A percentile compares a stretch with the other conserved stretches of the same genome.
These are phyloP conservation scores for Brachypalpus laphriformis DNA, from an alignment of 2,888 invertebrate genomes.

Conservation along the genomic window DNA sequence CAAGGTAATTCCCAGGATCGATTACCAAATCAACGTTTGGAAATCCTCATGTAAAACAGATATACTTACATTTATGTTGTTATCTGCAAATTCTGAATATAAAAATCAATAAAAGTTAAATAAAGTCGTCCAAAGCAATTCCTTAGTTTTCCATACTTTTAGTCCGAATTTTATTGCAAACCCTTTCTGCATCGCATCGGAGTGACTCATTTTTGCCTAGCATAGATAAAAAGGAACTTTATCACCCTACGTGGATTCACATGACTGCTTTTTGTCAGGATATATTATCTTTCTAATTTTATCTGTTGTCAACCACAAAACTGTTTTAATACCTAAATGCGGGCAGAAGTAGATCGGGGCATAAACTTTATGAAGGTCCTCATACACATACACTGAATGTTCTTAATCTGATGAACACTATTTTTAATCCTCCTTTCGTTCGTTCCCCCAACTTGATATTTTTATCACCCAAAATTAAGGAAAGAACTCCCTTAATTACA, in stretches of 20 bases:
- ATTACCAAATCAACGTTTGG: too few relatives aligned
- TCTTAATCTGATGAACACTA: not conserved
- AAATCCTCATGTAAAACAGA: too few relatives aligned
- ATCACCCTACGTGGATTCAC: not conserved
- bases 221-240: too few relatives aligned
- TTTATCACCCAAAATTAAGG: constrained; percentile 11
- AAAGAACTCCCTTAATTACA: constrained; percentile 2
- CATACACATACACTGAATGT: not conserved
- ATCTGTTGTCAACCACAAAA: not conserved
- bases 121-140: too few relatives aligned
- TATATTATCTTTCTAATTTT: not conserved
- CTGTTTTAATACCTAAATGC: not conserved
- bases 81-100: too few relatives aligned
- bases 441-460: not conserved
- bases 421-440: not conserved
- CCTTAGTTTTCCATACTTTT: too few relatives aligned
- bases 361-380: not conserved
- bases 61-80: too few relatives aligned
- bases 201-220: too few relatives aligned
- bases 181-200: too few relatives aligned
- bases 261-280: not conserved
- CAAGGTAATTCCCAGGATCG: too few relatives aligned
- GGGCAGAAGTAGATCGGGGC: not conserved
- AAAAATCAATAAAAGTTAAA: too few relatives aligned
- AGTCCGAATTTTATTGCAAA: too few relatives aligned